These are phyloP conservation scores for Alligator sinensis DNA, from an alignment of 2,113 vertebrate species.

Conservation along the genomic window DNA sequence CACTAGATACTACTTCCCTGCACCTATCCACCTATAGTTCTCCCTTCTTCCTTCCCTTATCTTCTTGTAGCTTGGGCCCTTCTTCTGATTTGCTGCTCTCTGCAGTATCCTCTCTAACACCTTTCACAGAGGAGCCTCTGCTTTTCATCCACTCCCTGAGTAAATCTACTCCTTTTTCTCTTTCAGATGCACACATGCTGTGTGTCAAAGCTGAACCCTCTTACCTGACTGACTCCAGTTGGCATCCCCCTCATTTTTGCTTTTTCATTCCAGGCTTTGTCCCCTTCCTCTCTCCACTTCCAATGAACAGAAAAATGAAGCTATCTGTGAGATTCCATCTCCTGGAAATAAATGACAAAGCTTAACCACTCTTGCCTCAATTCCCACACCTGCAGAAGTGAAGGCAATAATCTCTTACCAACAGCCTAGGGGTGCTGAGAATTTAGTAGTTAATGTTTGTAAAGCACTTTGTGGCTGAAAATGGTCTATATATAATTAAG, in stretches of 20 bases:
- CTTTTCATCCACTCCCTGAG: too few relatives aligned
- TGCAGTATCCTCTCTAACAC: too few relatives aligned
- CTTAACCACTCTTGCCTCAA: constrained; percentile 14
- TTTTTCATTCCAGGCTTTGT: not conserved
- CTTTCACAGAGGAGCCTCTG: too few relatives aligned
- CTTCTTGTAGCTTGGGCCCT: too few relatives aligned
- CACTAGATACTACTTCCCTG: too few relatives aligned
- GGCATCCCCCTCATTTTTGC: not conserved
- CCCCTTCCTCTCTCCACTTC: not conserved
- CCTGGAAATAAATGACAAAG: not conserved
- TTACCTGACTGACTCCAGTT: not conserved
- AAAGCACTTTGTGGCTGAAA: constrained; percentile 49
- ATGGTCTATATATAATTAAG: not conserved
- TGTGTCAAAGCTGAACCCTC: too few relatives aligned
- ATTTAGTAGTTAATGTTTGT: constrained; percentile 35
- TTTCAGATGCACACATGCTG: too few relatives aligned
- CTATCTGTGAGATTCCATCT: not conserved
- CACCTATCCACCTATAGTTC: too few relatives aligned
- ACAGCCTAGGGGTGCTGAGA: not conserved
- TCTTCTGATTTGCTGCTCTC: too few relatives aligned
- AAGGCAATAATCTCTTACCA: not conserved
- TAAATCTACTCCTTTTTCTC: too few relatives aligned
- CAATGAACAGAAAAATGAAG: not conserved
- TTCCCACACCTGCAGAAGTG: constrained; percentile 40
- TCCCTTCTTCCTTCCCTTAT: too few relatives aligned